Evolutionary conservation across 1,140 invertebrate species (phyloP), one percentile per base, ranked within the genome.

Genomic region (Subanguina moxae): DNA sequence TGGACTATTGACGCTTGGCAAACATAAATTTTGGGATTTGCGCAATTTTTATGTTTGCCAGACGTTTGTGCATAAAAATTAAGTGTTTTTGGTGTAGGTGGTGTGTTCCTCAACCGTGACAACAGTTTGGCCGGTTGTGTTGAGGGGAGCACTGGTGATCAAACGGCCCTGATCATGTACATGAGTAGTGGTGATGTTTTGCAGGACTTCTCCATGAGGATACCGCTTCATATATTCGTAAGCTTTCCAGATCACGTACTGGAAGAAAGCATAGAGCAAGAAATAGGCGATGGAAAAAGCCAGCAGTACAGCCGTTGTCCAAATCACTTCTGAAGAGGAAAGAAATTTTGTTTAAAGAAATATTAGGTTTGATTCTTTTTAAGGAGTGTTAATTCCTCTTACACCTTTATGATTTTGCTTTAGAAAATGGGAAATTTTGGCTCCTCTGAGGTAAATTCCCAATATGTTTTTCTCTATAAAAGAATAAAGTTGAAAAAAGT

Each of bases 181-280:
- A 45, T 45, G 43, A 7, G 23, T 52, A 8, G 48, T 19, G 48
- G n/a, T 52, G 15, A 52, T 52, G 48, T 19, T 25, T 38, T 38
- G 32, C 15, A 52, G n/a, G 8, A 15, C n/a, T 52, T 52, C 3
- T 21, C 48, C 48, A 25, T 25, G n/a, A 52, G 48, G 48, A 15
- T 52, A 52, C 3, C 23, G n/a, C 48, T 52, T 52, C 48, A 52
- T 52, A 15, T 21, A 52, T 21, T 15, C 17, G 48, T 21, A 52
- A 52, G 48, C 48, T 15, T 52, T 52, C 48, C 48, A 52, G 48
- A 52, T 25, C 3, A 52, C 48, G 15, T 52, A 52, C 17, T 52
- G 48, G 48, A 52, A 52, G 48, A 52, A 52, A 8, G 48, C n/a
- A 15, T 52, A 52, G 3, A 52, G 15, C 48, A 52, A 52, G 48